Evolutionary conservation across 2,888 invertebrate species (phyloP).

Genomic region (Tryphoninae sp.): DNA sequence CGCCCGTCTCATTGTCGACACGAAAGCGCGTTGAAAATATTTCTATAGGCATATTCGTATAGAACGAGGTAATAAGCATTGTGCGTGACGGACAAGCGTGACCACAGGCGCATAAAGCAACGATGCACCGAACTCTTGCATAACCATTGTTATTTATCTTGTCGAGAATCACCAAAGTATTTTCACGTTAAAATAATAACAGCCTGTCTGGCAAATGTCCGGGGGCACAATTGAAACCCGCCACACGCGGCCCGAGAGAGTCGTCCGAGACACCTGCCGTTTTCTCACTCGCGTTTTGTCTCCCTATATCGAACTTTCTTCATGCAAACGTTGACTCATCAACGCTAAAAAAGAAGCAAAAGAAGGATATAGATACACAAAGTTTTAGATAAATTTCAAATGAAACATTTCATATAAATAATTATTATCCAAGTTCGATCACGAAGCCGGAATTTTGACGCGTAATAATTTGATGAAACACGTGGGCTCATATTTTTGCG

Average conservation of each 20-base stretch:
- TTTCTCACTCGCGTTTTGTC: conserved; percentile 40
- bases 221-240: conserved; percentile 56
- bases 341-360: background rate
- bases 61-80: conserved; percentile 16
- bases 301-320: conserved; percentile 10
- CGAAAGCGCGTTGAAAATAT: conserved; percentile 28
- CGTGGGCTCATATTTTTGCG: conserved; percentile 1
- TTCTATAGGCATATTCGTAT: background rate
- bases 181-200: conserved; percentile 76
- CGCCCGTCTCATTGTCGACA: conserved; percentile 43
- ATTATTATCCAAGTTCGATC: background rate
- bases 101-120: conserved; percentile 49
- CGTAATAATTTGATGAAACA: conserved; percentile 2
- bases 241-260: conserved; percentile 38
- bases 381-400: background rate
- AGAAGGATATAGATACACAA: background rate
- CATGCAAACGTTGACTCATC: background rate
- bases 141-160: conserved; percentile 77
- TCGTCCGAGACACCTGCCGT: conserved; percentile 49
- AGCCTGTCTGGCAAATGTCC: conserved; percentile 72
- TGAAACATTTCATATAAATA: background rate
- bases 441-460: background rate
- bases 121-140: conserved; percentile 65
- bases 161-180: conserved; percentile 70
- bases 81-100: conserved; percentile 15